phyloP scores from a whole-genome alignment of 2,797 vertebrate genomes.

The Peromyscus aztecus region DNA sequence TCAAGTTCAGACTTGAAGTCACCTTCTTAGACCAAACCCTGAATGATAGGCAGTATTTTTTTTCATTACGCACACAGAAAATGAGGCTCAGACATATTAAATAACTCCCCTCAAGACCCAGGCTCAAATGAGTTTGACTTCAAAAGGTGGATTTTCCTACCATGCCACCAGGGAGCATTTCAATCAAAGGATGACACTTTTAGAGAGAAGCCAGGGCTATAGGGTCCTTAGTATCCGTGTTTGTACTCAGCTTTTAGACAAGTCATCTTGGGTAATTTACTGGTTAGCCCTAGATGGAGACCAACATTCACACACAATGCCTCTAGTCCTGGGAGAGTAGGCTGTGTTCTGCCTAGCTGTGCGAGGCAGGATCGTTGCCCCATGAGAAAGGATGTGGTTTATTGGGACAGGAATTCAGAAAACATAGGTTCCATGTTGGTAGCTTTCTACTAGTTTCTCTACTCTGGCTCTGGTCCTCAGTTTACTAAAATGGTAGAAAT shows the following conservation, averaged over 20 bases:
- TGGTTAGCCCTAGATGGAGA: background rate
- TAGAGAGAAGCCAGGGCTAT: background rate
- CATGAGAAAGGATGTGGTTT: background rate
- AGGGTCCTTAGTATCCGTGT: too few species aligned
- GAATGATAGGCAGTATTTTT: background rate
- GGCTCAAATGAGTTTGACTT: background rate
- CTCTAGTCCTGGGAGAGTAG: background rate
- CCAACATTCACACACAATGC: background rate
- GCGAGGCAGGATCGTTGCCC: background rate
- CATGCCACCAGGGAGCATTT: background rate
- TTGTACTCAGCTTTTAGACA: background rate
- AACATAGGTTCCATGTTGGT: background rate
- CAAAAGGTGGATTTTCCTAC: background rate
- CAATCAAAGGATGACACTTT: background rate
- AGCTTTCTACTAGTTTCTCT: background rate
- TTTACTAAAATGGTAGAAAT: background rate
- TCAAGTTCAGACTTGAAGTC: background rate
- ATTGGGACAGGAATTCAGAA: background rate
- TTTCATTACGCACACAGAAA: background rate
- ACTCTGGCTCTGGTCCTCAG: background rate
- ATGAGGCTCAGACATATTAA: background rate
- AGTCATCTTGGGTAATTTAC: background rate
- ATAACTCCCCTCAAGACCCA: background rate
- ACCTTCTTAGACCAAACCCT: background rate
- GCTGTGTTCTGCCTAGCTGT: background rate